Evolutionary conservation across 2,113 vertebrate species (phyloP).

Genomic region (Xiphophorus hellerii): DNA sequence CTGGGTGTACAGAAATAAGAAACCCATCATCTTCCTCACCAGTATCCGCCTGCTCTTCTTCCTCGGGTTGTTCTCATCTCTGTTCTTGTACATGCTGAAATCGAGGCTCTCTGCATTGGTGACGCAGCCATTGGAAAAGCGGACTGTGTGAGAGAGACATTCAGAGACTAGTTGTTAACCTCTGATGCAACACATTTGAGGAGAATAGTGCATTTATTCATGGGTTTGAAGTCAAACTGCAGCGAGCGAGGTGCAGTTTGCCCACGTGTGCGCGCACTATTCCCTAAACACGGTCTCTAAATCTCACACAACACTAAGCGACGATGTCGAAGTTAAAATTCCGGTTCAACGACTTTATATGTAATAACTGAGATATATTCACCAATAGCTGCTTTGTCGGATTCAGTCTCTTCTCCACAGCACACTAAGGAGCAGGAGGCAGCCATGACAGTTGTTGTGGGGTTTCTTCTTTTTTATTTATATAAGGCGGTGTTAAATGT

Average conservation of each 20-base stretch:
- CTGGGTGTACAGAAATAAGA: background rate
- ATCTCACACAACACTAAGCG: accelerated
- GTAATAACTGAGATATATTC: slow-evolving; percentile 11
- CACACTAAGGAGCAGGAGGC: slow-evolving; percentile 64
- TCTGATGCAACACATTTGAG: background rate
- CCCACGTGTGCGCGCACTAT: slow-evolving; percentile 35
- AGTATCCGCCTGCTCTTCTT: slow-evolving; percentile 83
- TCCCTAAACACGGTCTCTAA: background rate
- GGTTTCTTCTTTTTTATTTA: background rate
- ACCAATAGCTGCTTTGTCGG: slow-evolving; percentile 75
- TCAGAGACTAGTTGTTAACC: background rate
- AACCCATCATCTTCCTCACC: slow-evolving; percentile 74
- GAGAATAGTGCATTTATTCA: too few relatives aligned
- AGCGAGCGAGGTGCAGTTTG: background rate
- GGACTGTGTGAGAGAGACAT: slow-evolving; percentile 75
- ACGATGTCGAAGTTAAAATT: accelerated
- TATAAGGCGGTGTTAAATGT: background rate
- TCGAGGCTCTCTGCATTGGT: slow-evolving; percentile 75
- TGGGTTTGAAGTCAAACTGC: too few relatives aligned
- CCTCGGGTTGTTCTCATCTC: slow-evolving; percentile 82
- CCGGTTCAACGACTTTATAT: background rate
- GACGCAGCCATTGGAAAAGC: slow-evolving; percentile 89
- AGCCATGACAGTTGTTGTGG: slow-evolving; percentile 68
- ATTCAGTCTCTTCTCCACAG: slow-evolving; percentile 61
- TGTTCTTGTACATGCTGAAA: slow-evolving; percentile 82